phyloP scores from a whole-genome alignment of 2,888 invertebrate species.

The Polyommatus icarus region DNA sequence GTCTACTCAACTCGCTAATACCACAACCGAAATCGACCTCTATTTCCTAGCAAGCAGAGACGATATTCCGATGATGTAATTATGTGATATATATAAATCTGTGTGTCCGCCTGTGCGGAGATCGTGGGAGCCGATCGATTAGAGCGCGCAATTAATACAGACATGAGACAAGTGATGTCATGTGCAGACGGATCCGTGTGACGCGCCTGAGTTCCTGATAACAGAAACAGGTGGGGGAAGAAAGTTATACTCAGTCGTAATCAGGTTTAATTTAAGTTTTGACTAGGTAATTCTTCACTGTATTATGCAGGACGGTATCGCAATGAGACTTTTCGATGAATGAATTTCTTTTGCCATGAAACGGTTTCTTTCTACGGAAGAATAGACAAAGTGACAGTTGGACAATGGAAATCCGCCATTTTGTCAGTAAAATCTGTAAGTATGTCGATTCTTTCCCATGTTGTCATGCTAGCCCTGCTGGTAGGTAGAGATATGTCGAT shows the following conservation, averaged over 20 bases:
- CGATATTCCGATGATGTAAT: slow-evolving; percentile 28
- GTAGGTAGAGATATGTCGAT: no score
- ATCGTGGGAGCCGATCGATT: slow-evolving; percentile 70
- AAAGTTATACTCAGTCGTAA: neutral
- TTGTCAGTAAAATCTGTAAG: no score
- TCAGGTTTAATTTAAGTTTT: no score
- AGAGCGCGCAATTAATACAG: slow-evolving; percentile 52
- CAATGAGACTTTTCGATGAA: no score
- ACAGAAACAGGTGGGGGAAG: neutral
- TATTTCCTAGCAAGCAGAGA: neutral
- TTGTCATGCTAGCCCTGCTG: no score
- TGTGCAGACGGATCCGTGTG: slow-evolving; percentile 47
- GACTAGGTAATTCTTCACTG: no score
- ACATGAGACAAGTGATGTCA: slow-evolving; percentile 66
- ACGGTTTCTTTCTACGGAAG: no score
- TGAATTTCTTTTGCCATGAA: no score
- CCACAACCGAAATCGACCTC: slow-evolving; percentile 15
- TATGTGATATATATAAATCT: slow-evolving; percentile 34
- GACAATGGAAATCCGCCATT: no score
- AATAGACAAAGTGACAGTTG: no score
- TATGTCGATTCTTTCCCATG: no score
- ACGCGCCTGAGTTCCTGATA: slow-evolving; percentile 25
- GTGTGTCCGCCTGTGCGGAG: slow-evolving; percentile 37
- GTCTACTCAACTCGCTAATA: slow-evolving; percentile 28
- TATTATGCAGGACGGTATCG: no score